Conservation (phyloP, 2,888 invertebrate species). For the Aleiodes alternator region DNA sequence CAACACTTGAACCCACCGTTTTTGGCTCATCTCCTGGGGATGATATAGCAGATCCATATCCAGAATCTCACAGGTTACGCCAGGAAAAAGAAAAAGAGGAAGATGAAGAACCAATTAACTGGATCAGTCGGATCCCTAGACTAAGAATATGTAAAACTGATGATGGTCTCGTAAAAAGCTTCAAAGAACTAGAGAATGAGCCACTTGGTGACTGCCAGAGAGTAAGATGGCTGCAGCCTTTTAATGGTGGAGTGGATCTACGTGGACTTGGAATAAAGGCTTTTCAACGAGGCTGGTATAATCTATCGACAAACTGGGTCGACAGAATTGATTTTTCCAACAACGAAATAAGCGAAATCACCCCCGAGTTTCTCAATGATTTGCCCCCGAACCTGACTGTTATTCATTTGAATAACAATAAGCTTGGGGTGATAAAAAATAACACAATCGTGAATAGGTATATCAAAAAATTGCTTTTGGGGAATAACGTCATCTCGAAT, state of each 20-base stretch:
- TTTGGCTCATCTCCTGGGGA: no score
- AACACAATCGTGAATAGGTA: conserved; percentile 62
- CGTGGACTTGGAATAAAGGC: conserved; percentile 54
- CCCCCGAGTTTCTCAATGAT: conserved; percentile 63
- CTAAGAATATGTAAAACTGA: no score
- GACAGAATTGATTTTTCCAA: conserved; percentile 56
- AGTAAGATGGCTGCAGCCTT: no score
- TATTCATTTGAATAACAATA: conserved; percentile 58
- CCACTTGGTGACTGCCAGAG: no score
- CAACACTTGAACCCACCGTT: no score
- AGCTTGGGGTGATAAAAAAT: conserved; percentile 53
- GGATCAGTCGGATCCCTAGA: no score
- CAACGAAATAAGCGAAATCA: conserved; percentile 63
- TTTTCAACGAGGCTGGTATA: conserved; percentile 64
- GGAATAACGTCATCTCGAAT: conserved; percentile 69
- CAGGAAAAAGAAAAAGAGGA: no score
- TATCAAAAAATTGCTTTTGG: conserved; percentile 70
- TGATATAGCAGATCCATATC: no score
- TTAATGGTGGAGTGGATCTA: conserved; percentile 49
- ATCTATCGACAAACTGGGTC: conserved; percentile 52
- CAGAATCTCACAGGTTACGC: no score
- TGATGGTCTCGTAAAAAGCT: no score
- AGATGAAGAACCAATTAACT: no score
- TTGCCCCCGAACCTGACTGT: conserved; percentile 57
- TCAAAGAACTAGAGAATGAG: not conserved